Conservation (phyloP, 2,113 vertebrate genomes). For the Balaeniceps rex region DNA sequence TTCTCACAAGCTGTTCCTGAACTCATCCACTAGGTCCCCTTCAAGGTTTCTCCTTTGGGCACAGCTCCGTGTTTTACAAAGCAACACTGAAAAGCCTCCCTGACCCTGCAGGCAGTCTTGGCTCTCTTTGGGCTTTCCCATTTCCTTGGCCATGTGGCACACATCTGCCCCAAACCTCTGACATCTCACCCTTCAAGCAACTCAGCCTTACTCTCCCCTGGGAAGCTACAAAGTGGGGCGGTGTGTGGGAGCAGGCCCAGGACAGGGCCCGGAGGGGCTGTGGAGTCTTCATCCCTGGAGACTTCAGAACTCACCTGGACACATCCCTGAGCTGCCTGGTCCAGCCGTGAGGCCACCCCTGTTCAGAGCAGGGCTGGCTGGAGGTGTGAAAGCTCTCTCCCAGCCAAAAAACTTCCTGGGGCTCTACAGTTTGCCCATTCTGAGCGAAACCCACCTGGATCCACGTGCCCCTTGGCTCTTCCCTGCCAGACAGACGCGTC, state of each 20-base stretch:
- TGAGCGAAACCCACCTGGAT: background rate
- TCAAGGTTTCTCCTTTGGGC: background rate
- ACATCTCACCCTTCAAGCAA: background rate
- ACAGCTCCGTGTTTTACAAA: background rate
- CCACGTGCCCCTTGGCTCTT: background rate
- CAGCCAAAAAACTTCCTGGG: background rate
- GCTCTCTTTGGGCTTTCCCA: background rate
- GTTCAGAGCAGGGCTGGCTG: background rate
- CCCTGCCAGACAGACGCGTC: background rate
- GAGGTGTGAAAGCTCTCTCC: background rate
- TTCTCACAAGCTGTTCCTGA: background rate
- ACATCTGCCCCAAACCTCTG: fast-evolving
- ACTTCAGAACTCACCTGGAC: background rate
- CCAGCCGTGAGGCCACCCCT: background rate
- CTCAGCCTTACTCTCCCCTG: background rate
- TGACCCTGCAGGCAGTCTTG: background rate
- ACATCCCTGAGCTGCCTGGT: background rate
- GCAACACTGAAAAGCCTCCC: background rate
- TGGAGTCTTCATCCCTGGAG: background rate
- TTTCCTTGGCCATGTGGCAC: background rate
- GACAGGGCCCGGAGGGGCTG: background rate
- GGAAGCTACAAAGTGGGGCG: background rate
- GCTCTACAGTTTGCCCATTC: background rate
- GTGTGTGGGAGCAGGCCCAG: background rate
- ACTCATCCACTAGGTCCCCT: background rate